Evolutionary conservation across 2,113 vertebrate genomes (phyloP), one percentile per base, ranked within the genome.

Genomic region (Ranitomeya variabilis): DNA sequence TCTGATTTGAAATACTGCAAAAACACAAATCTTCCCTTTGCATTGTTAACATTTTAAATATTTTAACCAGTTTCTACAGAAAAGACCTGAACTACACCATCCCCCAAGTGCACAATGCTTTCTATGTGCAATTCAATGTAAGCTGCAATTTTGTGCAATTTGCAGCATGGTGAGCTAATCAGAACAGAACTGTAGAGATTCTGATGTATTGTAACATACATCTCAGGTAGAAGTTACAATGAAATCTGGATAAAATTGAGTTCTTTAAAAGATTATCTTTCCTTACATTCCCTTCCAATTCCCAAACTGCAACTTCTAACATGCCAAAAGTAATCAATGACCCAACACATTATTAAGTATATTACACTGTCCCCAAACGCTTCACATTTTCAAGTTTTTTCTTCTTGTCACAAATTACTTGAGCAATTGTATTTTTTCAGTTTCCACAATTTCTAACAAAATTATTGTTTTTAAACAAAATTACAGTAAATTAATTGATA

Each of bases 141-240:
- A 82, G 79, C 79, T 80, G 54, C 86, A 80, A 31, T 86, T 80
- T 60, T 82, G 26, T 69, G 79, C 79, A 51, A 73, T 87, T 87
- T 87, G 66, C 66, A 37, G 26, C 86, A 71, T 51, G 86, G 66
- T 74, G 79, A 23, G 86, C 86, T 87, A 82, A 87, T 87, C 79
- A 82, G 86, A 74, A 57, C 23, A 59, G 51, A 87, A 87, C 86
- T 54, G 55, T 52, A 11, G 77, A 87, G 86, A 82, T 55, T 82
- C 31, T 62, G 54, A 73, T 74, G 66, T 87, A 23, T 74, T 82
- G 54, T 74, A 87, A 82, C 31, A 87, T 26, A 82, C 45, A 3
- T 31, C 55, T 54, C n/a, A 26, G 18, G 2, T 51, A 19, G 9
- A 52, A 45, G 57, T 57, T 23, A 45, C 21, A 83, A 51, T 45